Evolutionary conservation across 2,888 invertebrate species (phyloP), one percentile per base, ranked within the genome.

Genomic region (Drosophila borealis): DNA sequence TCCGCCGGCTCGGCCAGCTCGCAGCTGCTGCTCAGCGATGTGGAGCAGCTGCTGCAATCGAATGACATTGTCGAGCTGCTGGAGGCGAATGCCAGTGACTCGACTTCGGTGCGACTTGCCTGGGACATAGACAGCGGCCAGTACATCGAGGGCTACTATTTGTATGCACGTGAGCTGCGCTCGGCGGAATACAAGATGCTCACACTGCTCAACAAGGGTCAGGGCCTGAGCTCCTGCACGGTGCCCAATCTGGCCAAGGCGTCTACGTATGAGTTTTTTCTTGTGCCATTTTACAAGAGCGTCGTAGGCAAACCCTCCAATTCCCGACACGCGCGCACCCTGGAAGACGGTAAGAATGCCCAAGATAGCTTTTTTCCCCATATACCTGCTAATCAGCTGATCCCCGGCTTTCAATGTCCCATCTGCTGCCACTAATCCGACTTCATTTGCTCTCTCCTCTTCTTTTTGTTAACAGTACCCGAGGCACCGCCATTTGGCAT

Each of bases 281-380:
- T 98, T 81, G 95, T 97, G 90, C 98, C 98, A 73, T 98, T 97
- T 93, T 97, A 96, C 93, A 96, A 95, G 92, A 95, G 95, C 90
- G 95, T 97, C 80, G 96, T 97, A 93, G 98, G 97, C 70, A 95
- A 95, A 87, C 97, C 97, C 41, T 97, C 97, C 59, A 97, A 98
- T 93, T 96, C 96, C 39, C 94, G 95, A 91, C 94, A 94, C 72
- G 95, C 95, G 59, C 94, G 95, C 92, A 98, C 98, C 56, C 93
- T 96, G 80, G 97, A 98, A 93, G 97, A 97, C 93, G 95, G 97
- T 97, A 94, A 95, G 94, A 55, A 37, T 37, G 14, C 13, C 50
- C 25, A 2, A 42, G 37, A 36, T 29, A 37, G 67, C 71, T 66
- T 56, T 48, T 39, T 55, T 33, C 17, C 17, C 39, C 14, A 46